Evolutionary conservation across 2,113 vertebrate genomes (phyloP), one percentile per base, ranked within the genome.

Genomic region (Nannobrachium achirus): DNA sequence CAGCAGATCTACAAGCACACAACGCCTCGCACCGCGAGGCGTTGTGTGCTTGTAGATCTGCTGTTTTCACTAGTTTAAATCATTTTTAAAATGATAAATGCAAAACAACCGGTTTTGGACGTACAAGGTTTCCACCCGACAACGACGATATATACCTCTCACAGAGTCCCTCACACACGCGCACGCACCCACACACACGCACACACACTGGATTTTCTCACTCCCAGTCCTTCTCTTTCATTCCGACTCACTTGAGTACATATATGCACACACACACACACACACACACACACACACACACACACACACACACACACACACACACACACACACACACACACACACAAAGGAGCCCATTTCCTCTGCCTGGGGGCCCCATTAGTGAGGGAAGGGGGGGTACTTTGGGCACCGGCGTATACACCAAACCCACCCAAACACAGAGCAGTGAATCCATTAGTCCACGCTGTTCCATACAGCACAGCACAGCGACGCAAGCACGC

Each of bases 401-500:
- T 76, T n/a, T 80, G 56, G 86, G 11, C 87, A 86, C 25, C 25
- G 25, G n/a, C 6, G 25, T 4, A 87, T 88, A 81, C 85, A 80
- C 81, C 83, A 90, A 79, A 70, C 72, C 67, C 72, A 77, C 61
- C 86, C 87, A 90, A 91, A 92, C 84, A 89, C 85, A 91, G 78
- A 89, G 79, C 82, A 91, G 89, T 92, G 86, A 92, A 92, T 92
- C 92, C 94, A 94, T 94, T 95, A 94, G 91, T 93, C 90, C 86
- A 85, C 90, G 87, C 84, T 78, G 93, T 91, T 94, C 92, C 91
- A 86, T 93, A 91, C 88, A 72, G 75, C 90, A 83, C 86, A 90
- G 75, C 90, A 83, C 86, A 90, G 90, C 86, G 88, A 92, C 41
- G 76, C 76, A 75, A 87, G 78, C 88, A 89, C 79, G 88, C 78